Percentiles rank a stretch among this genome's conserved stretches.
Evolutionary conservation across 2,113 vertebrate species (phyloP).

Genomic region (Caretta caretta): DNA sequence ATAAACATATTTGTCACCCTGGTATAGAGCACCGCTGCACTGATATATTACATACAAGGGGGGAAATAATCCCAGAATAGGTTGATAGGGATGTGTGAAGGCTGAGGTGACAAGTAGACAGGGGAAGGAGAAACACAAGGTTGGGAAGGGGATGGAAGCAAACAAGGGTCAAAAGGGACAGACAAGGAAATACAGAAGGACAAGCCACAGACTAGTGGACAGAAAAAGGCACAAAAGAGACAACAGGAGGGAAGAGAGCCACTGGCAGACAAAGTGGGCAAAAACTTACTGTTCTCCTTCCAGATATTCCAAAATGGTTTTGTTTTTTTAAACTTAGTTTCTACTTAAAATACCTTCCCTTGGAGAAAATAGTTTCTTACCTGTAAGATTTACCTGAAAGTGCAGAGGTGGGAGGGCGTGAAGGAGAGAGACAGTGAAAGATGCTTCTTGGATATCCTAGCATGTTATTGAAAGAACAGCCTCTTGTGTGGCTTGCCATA

Average conservation of each 20-base stretch:
- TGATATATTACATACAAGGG: not conserved
- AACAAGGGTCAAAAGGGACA: not conserved
- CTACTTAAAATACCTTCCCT: not conserved
- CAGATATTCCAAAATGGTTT: too few species aligned
- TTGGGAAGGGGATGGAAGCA: not conserved
- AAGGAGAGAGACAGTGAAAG: not conserved
- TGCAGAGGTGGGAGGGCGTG: not conserved
- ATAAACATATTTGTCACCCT: not conserved
- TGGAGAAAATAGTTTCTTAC: not conserved
- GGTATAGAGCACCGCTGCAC: not conserved
- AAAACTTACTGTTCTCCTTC: not conserved
- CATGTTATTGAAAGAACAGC: not conserved
- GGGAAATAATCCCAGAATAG: not conserved
- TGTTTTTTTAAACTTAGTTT: not conserved
- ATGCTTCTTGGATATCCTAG: not conserved
- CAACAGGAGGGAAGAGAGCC: not conserved
- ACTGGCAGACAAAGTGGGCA: not conserved
- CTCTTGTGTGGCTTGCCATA: slow-evolving; percentile 19
- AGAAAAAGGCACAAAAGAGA: not conserved
- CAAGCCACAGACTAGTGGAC: not conserved
- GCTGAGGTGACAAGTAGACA: not conserved
- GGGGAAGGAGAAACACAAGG: not conserved
- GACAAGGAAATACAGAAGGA: not conserved
- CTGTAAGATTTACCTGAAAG: not conserved
- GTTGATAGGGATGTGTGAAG: not conserved